Conservation (phyloP, 2,888 invertebrate species). For the Frankliniella intonsa region DNA sequence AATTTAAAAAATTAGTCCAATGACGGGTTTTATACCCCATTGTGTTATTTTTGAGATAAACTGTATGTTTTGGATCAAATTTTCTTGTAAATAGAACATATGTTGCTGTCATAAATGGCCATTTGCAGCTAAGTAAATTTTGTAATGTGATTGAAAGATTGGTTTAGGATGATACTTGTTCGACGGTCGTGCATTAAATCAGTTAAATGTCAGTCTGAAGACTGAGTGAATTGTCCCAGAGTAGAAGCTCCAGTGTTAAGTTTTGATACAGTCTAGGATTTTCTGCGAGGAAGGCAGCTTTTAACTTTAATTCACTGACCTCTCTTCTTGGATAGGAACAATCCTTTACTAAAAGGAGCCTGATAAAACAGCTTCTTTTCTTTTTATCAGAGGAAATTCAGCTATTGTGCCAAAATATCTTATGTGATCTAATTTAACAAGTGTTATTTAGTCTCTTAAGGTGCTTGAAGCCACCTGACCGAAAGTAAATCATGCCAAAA, state of each 20-base stretch:
- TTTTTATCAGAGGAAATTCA: background rate
- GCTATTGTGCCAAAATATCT: constrained; percentile 22
- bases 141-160: constrained; percentile 9
- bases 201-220: background rate
- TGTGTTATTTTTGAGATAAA: constrained; percentile 11
- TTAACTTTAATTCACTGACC: background rate
- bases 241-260: background rate
- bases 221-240: background rate
- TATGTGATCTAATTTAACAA: constrained; percentile 5
- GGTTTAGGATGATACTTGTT: background rate
- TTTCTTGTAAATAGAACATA: background rate
- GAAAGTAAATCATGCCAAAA: constrained; percentile 10
- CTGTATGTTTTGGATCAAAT: constrained; percentile 10
- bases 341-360: background rate
- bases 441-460: constrained; percentile 22
- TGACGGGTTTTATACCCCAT: background rate
- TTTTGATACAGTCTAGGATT: background rate
- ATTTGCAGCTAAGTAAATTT: background rate
- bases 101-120: background rate
- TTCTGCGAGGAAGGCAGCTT: background rate
- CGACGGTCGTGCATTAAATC: background rate
- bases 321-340: background rate
- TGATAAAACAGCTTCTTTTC: background rate
- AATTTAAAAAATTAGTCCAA: background rate
- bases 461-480: background rate